Base-by-base conservation (phyloP, 2,797 vertebrate genomes). In the Onychomys arenicola region DNA sequence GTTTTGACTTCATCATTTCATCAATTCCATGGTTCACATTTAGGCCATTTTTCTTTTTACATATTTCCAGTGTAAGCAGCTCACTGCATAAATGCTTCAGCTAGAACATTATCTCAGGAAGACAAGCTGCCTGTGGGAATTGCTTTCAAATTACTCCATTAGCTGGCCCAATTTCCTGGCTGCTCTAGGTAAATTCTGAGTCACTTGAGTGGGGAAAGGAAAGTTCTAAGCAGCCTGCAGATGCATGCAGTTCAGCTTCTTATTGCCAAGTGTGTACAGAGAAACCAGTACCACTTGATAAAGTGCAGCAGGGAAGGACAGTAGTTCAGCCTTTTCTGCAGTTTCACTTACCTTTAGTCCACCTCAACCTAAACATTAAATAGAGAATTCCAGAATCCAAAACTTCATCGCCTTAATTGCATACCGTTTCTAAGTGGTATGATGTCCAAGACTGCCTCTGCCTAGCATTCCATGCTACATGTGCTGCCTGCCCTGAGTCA, bases 111-210 rank as follows among this genome's bases (percentile, higher is more conserved):
- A 57, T 82, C 75, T 91, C 49, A 95, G 80, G 71, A 91, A 78
- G 96, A 81, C 71, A 82, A 84, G 59, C 83, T 89, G 73, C 94
- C 82, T 73, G 6, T 46, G 80, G 80, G 76, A 82, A 90, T 11
- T 69, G 77, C 91, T 91, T 77, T 96, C 91, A 73, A n/a, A 63
- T 92, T 43, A 80, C 77, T 61, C 76, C 78, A 46, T 88, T 65
- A 90, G 75, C 75, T 23, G 67, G 91, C 76, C 83, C n/a, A 16
- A 29, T 90, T 89, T 93, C 91, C 92, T 69, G 59, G 81, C 73
- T 21, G 16, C 59, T 71, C 32, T 1, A 32, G 43, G 49, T 93
- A 91, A 92, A 91, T 85, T 95, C 67, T 40, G 10, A 93, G 77
- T 86, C 73, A 14, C 76, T 19, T 13, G 7, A 25, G 84, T 16